Evolutionary conservation across 2,888 invertebrate genomes (phyloP).

Genomic region (Synanthedon myopaeformis): DNA sequence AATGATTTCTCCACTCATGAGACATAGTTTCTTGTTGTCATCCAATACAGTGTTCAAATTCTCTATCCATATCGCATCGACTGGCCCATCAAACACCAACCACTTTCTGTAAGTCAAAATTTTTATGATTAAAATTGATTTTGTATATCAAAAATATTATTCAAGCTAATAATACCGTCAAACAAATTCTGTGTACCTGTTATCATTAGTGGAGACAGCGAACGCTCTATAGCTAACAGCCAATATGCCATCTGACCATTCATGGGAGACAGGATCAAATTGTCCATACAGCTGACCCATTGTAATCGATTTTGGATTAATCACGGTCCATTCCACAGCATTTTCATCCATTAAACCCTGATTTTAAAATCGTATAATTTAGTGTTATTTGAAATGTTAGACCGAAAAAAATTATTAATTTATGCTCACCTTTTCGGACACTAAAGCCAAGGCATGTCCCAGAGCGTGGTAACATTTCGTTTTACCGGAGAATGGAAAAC

Average conservation of each 20-base stretch:
- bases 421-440: conserved; percentile 76
- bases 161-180: no score
- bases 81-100: conserved; percentile 95
- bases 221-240: conserved; percentile 86
- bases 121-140: background rate
- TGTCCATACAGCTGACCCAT: conserved; percentile 96
- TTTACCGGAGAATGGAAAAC: conserved; percentile 92
- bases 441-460: conserved; percentile 80
- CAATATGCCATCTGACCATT: conserved; percentile 92
- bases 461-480: conserved; percentile 86
- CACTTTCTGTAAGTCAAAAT: conserved; percentile 76
- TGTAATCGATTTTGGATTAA: conserved; percentile 95
- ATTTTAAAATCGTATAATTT: background rate
- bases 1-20: conserved; percentile 98
- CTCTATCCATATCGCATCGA: conserved; percentile 97
- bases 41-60: conserved; percentile 96
- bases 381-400: background rate
- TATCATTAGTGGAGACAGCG: conserved; percentile 78
- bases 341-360: conserved; percentile 81
- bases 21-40: conserved; percentile 94
- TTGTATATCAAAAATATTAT: background rate
- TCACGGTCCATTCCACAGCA: conserved; percentile 81
- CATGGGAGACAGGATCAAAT: conserved; percentile 93
- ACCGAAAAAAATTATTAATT: background rate
- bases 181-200: conserved; percentile 61